These are phyloP conservation scores for Mormoops blainvillei DNA, from an alignment of 2,113 vertebrate genomes.

Conservation along the genomic window DNA sequence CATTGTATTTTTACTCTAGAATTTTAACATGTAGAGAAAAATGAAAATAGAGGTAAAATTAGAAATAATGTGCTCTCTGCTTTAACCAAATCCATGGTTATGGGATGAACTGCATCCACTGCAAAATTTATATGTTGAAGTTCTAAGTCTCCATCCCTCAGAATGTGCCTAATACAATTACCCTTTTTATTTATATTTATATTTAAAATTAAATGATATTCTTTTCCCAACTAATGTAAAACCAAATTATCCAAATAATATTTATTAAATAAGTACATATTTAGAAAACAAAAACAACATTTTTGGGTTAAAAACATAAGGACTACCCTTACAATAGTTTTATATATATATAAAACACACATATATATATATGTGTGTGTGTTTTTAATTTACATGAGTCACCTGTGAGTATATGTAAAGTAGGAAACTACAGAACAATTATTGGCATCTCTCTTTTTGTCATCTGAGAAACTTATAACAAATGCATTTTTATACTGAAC, in stretches of 20 bases:
- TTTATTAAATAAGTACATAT: background rate
- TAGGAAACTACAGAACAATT: background rate
- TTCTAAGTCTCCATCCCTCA: background rate
- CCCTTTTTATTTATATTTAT: background rate
- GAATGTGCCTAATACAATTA: background rate
- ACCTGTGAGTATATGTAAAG: background rate
- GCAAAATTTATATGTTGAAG: background rate
- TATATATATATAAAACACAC: background rate
- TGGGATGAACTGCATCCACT: background rate
- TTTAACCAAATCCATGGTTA: background rate
- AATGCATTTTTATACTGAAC: background rate
- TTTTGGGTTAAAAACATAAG: background rate
- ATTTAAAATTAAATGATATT: background rate
- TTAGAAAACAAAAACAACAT: background rate
- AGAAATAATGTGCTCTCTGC: background rate
- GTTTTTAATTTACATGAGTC: background rate
- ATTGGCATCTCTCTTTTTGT: background rate
- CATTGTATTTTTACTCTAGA: background rate
- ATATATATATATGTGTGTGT: no score
- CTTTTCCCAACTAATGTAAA: background rate
- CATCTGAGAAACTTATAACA: background rate
- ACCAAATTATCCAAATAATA: background rate
- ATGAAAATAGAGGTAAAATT: background rate
- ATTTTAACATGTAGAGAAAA: background rate
- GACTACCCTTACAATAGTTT: background rate